Conservation (phyloP, 2,888 invertebrate species). For the Parapristionchus giblindavisi region DNA sequence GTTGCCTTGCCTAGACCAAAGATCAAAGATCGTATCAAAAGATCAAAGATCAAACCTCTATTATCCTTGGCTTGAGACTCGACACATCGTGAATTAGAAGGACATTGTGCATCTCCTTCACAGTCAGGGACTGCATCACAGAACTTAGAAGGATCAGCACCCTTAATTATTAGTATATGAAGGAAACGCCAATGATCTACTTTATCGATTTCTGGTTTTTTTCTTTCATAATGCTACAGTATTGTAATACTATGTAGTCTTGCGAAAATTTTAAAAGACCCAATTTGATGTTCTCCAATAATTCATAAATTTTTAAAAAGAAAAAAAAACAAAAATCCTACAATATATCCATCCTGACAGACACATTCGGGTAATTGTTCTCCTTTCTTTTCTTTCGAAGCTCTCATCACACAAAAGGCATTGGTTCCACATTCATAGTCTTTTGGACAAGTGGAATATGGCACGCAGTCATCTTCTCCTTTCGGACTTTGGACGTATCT, state of each 20-base stretch:
- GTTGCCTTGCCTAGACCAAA: slow-evolving; percentile 12
- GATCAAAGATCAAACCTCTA: not conserved
- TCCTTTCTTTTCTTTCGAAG: slow-evolving; percentile 12
- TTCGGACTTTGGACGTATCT: slow-evolving; percentile 30
- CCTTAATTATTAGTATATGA: not conserved
- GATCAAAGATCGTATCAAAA: not conserved
- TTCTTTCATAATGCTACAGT: too few species aligned
- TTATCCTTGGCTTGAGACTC: slow-evolving; percentile 17
- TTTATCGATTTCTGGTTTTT: not conserved
- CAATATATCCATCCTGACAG: slow-evolving; percentile 21
- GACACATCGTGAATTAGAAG: slow-evolving; percentile 23
- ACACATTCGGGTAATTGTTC: slow-evolving; percentile 26
- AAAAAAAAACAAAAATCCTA: not conserved
- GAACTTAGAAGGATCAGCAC: not conserved
- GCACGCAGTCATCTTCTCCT: slow-evolving; percentile 1
- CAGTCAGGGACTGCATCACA: slow-evolving; percentile 26
- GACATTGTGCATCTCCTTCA: slow-evolving; percentile 21
- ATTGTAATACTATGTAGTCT: too few species aligned
- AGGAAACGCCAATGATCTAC: not conserved
- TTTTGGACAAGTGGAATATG: slow-evolving; percentile 12
- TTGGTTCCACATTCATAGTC: slow-evolving; percentile 11
- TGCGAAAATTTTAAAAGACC: too few species aligned
- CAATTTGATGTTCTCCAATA: too few species aligned
- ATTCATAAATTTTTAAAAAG: not conserved
- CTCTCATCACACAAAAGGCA: slow-evolving; percentile 21